Evolutionary conservation across 2,888 invertebrate genomes (phyloP).

Genomic region (Ectemnius lituratus): DNA sequence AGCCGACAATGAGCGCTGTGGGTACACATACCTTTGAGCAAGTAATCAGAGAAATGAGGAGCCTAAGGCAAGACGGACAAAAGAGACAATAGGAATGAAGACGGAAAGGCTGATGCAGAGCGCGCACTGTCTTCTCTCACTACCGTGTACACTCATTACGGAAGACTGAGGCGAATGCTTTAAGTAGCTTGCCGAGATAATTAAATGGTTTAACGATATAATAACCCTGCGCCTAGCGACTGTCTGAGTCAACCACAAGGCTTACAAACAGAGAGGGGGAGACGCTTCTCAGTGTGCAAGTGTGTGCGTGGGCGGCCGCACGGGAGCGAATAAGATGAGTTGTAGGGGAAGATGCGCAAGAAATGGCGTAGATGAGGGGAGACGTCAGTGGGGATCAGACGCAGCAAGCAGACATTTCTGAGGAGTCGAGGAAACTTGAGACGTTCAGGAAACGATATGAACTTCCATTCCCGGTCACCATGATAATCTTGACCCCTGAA

Average conservation of each 20-base stretch:
- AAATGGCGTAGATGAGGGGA: slow-evolving; percentile 21
- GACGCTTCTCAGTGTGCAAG: background rate
- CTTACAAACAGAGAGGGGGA: slow-evolving; percentile 47
- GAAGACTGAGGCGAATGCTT: slow-evolving; percentile 70
- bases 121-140: slow-evolving; percentile 14
- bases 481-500: slow-evolving; percentile 51
- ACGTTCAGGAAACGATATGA: slow-evolving; percentile 57
- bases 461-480: slow-evolving; percentile 45
- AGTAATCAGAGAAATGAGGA: slow-evolving; percentile 71
- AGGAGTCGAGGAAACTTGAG: slow-evolving; percentile 37
- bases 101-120: slow-evolving; percentile 6
- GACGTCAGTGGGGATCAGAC: slow-evolving; percentile 15
- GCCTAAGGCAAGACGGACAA: slow-evolving; percentile 22
- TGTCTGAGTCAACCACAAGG: slow-evolving; percentile 61
- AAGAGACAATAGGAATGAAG: slow-evolving; percentile 11
- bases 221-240: slow-evolving; percentile 73
- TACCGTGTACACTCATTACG: slow-evolving; percentile 69
- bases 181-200: slow-evolving; percentile 76
- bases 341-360: slow-evolving; percentile 17
- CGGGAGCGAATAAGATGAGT: background rate
- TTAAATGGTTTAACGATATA: slow-evolving; percentile 78
- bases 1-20: no score
- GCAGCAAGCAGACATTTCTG: slow-evolving; percentile 32
- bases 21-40: no score
- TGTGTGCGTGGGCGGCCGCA: slow-evolving; percentile 8